Evolutionary conservation across 2,888 invertebrate species (phyloP).

Genomic region (Diarsia dahlii): DNA sequence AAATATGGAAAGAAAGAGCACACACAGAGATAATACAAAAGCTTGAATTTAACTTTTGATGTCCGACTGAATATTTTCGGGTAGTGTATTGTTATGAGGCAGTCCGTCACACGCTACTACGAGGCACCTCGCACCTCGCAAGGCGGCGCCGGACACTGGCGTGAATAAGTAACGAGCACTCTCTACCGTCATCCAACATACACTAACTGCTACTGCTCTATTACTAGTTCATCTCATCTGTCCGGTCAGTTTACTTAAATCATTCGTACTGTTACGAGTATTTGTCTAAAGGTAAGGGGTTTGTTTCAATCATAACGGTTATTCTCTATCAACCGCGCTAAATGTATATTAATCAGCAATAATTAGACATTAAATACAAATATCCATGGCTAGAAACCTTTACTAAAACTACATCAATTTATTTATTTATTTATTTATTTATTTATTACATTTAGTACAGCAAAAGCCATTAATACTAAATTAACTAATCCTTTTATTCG

Average conservation of each 20-base stretch:
- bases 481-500: too few species aligned
- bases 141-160: not conserved
- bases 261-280: not conserved
- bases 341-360: not conserved
- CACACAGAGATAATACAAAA: not conserved
- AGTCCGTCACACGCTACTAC: not conserved
- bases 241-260: not conserved
- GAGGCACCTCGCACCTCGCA: not conserved
- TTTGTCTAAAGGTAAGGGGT: not conserved
- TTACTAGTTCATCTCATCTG: not conserved
- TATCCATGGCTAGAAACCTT: too few species aligned
- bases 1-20: not conserved
- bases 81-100: not conserved
- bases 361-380: too few species aligned
- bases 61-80: not conserved
- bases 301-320: not conserved
- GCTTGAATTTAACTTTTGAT: not conserved
- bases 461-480: too few species aligned
- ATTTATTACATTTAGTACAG: too few species aligned
- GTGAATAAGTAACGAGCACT: constrained; percentile 8
- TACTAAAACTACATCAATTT: too few species aligned
- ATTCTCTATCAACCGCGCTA: not conserved
- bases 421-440: too few species aligned
- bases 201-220: not conserved
- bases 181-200: constrained; percentile 12